Conservation (phyloP, 2,797 vertebrate genomes). For the Notolabrus celidotus region DNA sequence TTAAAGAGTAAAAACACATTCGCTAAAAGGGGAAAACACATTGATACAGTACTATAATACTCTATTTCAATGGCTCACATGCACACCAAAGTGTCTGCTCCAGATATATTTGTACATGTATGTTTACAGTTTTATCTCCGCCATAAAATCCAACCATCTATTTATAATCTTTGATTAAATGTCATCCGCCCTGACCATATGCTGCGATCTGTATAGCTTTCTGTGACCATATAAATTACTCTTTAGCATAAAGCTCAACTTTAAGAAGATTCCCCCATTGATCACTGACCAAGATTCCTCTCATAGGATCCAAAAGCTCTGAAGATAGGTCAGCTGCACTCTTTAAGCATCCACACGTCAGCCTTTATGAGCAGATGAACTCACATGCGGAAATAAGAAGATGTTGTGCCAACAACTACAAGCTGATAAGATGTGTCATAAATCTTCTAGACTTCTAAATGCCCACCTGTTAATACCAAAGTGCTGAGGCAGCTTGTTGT, state of each 20-base stretch:
- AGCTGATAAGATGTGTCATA: constrained; percentile 1
- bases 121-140: constrained; percentile 50
- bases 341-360: constrained; percentile 6
- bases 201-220: constrained; percentile 30
- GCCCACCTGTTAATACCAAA: constrained; percentile 20
- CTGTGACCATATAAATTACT: constrained; percentile 33
- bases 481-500: constrained; percentile 8
- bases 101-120: constrained; percentile 60
- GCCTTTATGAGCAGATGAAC: neutral
- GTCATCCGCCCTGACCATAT: constrained; percentile 25
- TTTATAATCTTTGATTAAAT: constrained; percentile 53
- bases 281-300: constrained; percentile 48
- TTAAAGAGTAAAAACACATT: constrained; percentile 56
- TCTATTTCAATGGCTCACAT: constrained; percentile 66
- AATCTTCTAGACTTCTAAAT: constrained; percentile 1
- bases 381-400: neutral
- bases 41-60: constrained; percentile 59
- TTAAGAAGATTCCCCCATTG: constrained; percentile 16
- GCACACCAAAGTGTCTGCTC: constrained; percentile 60
- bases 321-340: neutral
- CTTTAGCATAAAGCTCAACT: constrained; percentile 10
- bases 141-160: constrained; percentile 47
- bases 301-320: constrained; percentile 13
- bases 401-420: neutral
- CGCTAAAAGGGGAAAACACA: constrained; percentile 45